A percentile compares a stretch with the other conserved stretches of the same genome.
Evolutionary conservation across 2,797 vertebrate species (phyloP).

Genomic region (Anas bahamensis): DNA sequence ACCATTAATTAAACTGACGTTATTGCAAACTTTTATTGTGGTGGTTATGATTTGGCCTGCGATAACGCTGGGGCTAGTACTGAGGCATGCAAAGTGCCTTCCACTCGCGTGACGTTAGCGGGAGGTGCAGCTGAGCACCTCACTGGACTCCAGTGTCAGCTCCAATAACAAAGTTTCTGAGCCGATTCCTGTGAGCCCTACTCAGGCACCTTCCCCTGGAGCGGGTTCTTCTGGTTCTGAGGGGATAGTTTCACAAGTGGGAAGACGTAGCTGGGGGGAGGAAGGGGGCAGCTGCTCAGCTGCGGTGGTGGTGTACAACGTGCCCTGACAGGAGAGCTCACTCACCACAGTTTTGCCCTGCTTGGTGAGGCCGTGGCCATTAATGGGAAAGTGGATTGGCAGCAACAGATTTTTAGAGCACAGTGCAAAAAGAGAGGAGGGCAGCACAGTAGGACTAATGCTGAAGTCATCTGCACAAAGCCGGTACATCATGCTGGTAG

Average conservation of each 20-base stretch:
- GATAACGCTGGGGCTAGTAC: not conserved
- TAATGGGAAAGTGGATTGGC: not conserved
- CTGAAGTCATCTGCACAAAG: not conserved
- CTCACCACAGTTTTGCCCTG: constrained; percentile 14
- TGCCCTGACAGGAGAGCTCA: constrained; percentile 27
- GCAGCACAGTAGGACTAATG: not conserved
- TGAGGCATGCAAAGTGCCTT: not conserved
- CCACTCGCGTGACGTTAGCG: not conserved
- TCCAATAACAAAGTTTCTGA: not conserved
- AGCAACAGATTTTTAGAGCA: not conserved
- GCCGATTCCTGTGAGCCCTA: not conserved
- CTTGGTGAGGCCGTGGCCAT: not conserved
- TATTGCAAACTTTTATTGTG: constrained; percentile 45
- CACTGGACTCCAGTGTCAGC: not conserved
- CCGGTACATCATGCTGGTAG: not conserved
- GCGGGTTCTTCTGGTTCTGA: constrained; percentile 19
- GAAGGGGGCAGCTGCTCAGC: constrained; percentile 25
- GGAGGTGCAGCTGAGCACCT: not conserved
- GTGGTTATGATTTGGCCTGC: constrained; percentile 23
- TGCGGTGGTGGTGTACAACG: not conserved
- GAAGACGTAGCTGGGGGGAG: not conserved
- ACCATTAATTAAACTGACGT: constrained; percentile 48
- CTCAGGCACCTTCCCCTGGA: not conserved
- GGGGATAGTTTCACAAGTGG: constrained; percentile 16
- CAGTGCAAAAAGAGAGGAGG: not conserved